phyloP scores from a whole-genome alignment of 2,888 invertebrate species.

The Parelbella ahira region DNA sequence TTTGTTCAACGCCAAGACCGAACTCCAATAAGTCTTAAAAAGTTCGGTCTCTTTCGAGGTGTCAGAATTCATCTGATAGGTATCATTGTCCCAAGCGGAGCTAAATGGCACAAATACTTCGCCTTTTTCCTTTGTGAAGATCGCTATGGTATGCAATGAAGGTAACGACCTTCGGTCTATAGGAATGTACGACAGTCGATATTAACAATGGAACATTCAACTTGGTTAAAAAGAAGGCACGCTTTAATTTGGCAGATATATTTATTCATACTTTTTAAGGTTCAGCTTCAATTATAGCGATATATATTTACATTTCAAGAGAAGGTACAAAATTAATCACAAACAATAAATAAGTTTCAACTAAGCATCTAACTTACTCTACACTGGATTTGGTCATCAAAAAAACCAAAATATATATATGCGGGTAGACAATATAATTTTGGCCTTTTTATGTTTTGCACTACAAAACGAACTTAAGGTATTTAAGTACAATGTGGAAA shows the following conservation, averaged over 20 bases:
- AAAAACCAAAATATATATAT: conserved; percentile 50
- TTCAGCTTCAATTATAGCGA: conserved; percentile 75
- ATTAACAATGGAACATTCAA: conserved; percentile 18
- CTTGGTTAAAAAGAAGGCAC: conserved; percentile 46
- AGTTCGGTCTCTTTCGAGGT: conserved; percentile 13
- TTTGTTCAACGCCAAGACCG: too few species aligned
- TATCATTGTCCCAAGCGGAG: conserved; percentile 18
- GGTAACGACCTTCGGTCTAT: conserved; percentile 7
- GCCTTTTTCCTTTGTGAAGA: conserved; percentile 14
- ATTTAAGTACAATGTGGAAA: conserved; percentile 58
- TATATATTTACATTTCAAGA: conserved; percentile 72
- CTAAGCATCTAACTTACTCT: conserved; percentile 63
- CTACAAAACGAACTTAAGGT: conserved; percentile 51
- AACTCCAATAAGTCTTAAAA: too few species aligned
- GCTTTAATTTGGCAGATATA: conserved; percentile 77
- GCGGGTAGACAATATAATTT: conserved; percentile 55
- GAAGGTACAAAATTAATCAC: conserved; percentile 73
- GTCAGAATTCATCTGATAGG: conserved; percentile 23
- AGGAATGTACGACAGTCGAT: conserved; percentile 16
- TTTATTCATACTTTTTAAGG: conserved; percentile 77
- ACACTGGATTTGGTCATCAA: conserved; percentile 65
- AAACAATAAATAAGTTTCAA: conserved; percentile 70
- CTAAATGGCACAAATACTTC: conserved; percentile 18
- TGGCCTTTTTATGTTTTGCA: conserved; percentile 50
- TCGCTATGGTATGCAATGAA: conserved; percentile 20